These are phyloP conservation scores for Polyommatus iphigenia DNA, from an alignment of 2,888 invertebrate species.

Conservation along the genomic window DNA sequence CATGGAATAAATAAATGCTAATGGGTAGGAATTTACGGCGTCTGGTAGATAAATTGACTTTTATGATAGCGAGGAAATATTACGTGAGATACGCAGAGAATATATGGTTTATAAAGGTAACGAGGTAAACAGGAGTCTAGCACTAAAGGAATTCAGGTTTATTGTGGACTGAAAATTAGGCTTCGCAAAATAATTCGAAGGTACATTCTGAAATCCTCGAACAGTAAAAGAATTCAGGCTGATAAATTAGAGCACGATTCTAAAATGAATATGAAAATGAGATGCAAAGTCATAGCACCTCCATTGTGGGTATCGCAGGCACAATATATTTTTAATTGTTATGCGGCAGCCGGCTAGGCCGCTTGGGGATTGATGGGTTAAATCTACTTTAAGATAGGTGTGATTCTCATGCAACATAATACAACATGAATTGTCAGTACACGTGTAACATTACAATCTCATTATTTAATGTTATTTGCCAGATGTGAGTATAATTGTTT, in stretches of 20 bases:
- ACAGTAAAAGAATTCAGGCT: background rate
- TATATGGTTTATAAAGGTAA: background rate
- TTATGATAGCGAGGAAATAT: conserved; percentile 7
- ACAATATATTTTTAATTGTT: too few species aligned
- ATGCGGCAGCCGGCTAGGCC: too few species aligned
- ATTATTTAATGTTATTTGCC: conserved; percentile 19
- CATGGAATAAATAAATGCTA: conserved; percentile 9
- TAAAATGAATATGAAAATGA: background rate
- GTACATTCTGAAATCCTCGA: background rate
- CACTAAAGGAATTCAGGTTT: background rate
- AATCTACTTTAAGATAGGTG: too few species aligned
- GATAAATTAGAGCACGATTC: background rate
- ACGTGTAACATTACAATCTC: background rate
- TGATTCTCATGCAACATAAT: background rate
- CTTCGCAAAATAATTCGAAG: background rate
- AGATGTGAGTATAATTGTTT: conserved; percentile 18
- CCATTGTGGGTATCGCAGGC: too few species aligned
- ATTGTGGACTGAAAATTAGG: background rate
- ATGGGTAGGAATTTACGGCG: background rate
- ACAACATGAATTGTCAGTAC: background rate
- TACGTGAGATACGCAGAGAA: conserved; percentile 3
- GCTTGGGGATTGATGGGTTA: too few species aligned
- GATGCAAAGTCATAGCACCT: too few species aligned
- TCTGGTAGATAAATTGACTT: background rate
- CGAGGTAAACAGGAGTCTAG: background rate